A percentile compares a stretch with the other conserved stretches of the same genome.
phyloP scores from a whole-genome alignment of 2,888 invertebrate genomes.

The Plemyria rubiginata region DNA sequence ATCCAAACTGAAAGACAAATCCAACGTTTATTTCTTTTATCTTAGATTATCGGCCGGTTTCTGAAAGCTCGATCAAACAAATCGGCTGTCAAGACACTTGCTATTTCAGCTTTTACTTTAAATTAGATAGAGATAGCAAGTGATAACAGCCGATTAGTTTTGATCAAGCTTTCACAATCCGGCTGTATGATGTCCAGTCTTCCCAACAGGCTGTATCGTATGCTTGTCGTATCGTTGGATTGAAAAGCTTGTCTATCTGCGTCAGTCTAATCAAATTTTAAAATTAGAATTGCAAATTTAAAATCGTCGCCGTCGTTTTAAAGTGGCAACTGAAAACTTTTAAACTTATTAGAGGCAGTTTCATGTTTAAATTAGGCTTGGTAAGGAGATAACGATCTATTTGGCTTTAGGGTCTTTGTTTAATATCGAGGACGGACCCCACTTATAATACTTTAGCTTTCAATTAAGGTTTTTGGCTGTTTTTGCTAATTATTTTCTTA shows the following conservation, averaged over 20 bases:
- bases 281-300: constrained; percentile 36
- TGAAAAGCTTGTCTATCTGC: constrained; percentile 2
- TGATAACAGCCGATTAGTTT: too few relatives aligned
- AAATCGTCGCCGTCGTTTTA: constrained; percentile 20
- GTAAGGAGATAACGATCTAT: constrained; percentile 4
- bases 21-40: too few relatives aligned
- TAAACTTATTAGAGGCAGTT: constrained; percentile 18
- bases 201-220: not conserved
- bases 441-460: constrained; percentile 4
- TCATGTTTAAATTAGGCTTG: constrained; percentile 9
- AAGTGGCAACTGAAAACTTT: constrained; percentile 25
- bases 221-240: constrained; percentile 6
- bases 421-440: not conserved
- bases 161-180: too few relatives aligned
- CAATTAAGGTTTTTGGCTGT: not conserved
- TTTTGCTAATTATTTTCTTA: not conserved
- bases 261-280: constrained; percentile 37
- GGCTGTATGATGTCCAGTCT: too few relatives aligned
- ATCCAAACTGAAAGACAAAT: too few relatives aligned
- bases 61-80: too few relatives aligned
- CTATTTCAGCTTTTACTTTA: too few relatives aligned
- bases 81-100: too few relatives aligned
- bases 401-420: not conserved
- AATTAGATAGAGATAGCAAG: too few relatives aligned
- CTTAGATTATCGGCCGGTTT: too few relatives aligned